phyloP scores from a whole-genome alignment of 2,888 invertebrate genomes.

The Lithophane ornitopus region DNA sequence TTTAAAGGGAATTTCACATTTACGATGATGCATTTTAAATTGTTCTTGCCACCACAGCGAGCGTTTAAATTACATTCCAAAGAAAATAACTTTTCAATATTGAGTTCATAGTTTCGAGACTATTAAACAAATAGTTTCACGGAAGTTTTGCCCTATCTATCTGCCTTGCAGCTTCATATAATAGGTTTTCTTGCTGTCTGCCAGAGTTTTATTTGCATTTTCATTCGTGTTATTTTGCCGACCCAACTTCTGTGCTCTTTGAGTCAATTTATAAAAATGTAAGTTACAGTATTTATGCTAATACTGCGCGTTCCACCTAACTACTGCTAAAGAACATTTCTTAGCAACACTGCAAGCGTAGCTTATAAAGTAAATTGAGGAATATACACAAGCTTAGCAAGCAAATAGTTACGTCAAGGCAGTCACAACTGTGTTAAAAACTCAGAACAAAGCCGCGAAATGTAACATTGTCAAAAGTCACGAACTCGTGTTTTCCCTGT shows the following conservation, averaged over 20 bases:
- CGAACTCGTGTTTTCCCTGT: constrained; percentile 53
- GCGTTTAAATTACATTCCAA: constrained; percentile 43
- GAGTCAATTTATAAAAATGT: not conserved
- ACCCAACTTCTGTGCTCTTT: not conserved
- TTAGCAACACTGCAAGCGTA: not conserved
- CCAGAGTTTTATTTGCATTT: constrained; percentile 29
- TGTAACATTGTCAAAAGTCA: constrained; percentile 49
- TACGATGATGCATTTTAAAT: constrained; percentile 57
- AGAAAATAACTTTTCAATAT: constrained; percentile 47
- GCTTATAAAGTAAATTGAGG: not conserved
- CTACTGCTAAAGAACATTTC: not conserved
- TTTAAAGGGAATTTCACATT: constrained; percentile 44
- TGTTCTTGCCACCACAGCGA: constrained; percentile 26
- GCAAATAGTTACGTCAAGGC: not conserved
- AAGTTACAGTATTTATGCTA: not conserved
- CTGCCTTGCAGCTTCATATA: constrained; percentile 26
- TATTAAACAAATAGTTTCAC: constrained; percentile 35
- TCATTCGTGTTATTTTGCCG: constrained; percentile 15
- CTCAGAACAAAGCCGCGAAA: not conserved
- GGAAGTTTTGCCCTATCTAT: constrained; percentile 38
- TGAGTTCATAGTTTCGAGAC: constrained; percentile 44
- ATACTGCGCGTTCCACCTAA: not conserved
- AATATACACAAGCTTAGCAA: constrained; percentile 1
- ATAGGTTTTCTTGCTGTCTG: constrained; percentile 25
- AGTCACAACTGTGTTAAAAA: constrained; percentile 15